phyloP scores from a whole-genome alignment of 2,797 vertebrate genomes.

The Acipenser ruthenus region DNA sequence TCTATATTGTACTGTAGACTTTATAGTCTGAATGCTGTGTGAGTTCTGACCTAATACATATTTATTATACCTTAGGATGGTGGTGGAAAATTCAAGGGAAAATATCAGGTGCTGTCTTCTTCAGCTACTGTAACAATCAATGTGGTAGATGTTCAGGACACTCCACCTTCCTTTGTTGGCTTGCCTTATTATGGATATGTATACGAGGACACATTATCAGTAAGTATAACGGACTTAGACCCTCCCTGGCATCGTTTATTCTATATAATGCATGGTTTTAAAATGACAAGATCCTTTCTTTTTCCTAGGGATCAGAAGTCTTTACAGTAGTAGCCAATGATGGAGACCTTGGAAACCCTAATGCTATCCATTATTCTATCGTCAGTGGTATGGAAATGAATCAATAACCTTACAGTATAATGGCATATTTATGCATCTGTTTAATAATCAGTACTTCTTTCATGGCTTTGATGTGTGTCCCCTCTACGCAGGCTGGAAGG shows the following conservation, averaged over 20 bases:
- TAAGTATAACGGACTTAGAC: conserved; percentile 52
- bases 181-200: conserved; percentile 92
- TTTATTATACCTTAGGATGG: conserved; percentile 66
- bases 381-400: conserved; percentile 65
- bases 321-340: conserved; percentile 84
- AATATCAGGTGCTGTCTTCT: conserved; percentile 72
- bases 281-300: neutral
- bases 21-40: no score
- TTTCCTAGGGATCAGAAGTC: conserved; percentile 80
- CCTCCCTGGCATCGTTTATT: neutral
- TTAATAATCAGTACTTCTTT: no score
- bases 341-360: conserved; percentile 84
- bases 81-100: conserved; percentile 80
- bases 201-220: conserved; percentile 83
- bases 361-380: conserved; percentile 71
- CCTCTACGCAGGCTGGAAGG: no score
- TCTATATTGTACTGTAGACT: no score
- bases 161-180: conserved; percentile 78
- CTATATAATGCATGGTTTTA: conserved; percentile 11
- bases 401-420: no score
- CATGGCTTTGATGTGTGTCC: no score
- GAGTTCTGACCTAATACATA: no score
- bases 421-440: no score
- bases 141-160: conserved; percentile 83
- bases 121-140: conserved; percentile 81